Percentiles rank a stretch among this genome's conserved stretches.
These are phyloP conservation scores for Ceratothoa steindachneri DNA, from an alignment of 2,888 invertebrate genomes.

Conservation along the genomic window DNA sequence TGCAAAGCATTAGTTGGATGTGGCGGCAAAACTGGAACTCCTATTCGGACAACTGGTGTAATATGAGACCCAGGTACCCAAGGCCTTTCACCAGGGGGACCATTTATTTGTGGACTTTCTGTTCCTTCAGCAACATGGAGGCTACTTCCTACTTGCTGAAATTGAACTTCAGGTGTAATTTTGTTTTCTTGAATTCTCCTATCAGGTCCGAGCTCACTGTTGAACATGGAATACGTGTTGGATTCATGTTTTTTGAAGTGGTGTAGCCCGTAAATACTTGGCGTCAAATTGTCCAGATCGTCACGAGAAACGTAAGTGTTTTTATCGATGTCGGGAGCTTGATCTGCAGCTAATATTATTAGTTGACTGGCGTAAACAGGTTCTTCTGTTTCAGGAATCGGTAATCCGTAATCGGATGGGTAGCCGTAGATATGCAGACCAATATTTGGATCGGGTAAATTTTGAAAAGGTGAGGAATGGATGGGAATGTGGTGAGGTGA, in stretches of 20 bases:
- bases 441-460: slow-evolving; percentile 9
- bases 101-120: slow-evolving; percentile 16
- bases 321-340: neutral
- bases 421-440: slow-evolving; percentile 44
- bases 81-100: slow-evolving; percentile 31
- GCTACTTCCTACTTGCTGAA: neutral
- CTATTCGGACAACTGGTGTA: slow-evolving; percentile 22
- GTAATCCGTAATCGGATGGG: slow-evolving; percentile 45
- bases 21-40: slow-evolving; percentile 76
- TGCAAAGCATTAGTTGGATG: slow-evolving; percentile 67
- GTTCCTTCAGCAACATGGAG: slow-evolving; percentile 7
- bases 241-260: neutral
- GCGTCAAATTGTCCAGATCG: neutral
- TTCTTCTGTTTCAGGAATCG: slow-evolving; percentile 34
- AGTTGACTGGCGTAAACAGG: neutral
- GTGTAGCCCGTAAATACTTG: neutral
- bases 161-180: neutral
- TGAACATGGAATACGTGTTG: neutral
- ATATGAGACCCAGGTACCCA: slow-evolving; percentile 39
- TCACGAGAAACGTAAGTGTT: neutral
- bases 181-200: slow-evolving; percentile 3
- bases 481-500: slow-evolving; percentile 23
- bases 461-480: slow-evolving; percentile 32
- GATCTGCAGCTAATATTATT: neutral
- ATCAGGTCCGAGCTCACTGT: neutral